phyloP scores from a whole-genome alignment of 2,888 invertebrate genomes.

The Epinotia bilunana region DNA sequence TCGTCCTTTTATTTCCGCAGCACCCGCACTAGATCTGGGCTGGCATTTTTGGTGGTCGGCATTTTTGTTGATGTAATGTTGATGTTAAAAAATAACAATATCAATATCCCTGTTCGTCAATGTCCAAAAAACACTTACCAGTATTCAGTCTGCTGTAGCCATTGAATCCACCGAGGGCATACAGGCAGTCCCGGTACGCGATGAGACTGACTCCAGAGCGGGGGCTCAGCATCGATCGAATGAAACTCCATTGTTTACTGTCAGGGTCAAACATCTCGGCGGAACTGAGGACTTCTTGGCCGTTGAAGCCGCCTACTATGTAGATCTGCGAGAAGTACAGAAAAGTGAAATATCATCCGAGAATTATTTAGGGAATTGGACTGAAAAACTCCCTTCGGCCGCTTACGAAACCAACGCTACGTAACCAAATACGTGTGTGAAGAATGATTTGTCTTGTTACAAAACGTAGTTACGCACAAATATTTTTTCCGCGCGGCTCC shows the following conservation, averaged over 20 bases:
- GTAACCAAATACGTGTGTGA: too few relatives aligned
- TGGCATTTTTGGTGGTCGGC: too few relatives aligned
- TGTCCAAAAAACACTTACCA: conserved; percentile 70
- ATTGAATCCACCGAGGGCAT: conserved; percentile 93
- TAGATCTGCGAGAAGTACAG: conserved; percentile 82
- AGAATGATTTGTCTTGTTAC: too few relatives aligned
- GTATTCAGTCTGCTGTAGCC: conserved; percentile 88
- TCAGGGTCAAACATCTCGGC: conserved; percentile 90
- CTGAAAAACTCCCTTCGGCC: too few relatives aligned
- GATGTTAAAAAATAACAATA: too few relatives aligned
- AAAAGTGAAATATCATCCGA: neutral
- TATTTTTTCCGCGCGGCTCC: too few relatives aligned
- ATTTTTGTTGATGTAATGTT: too few relatives aligned
- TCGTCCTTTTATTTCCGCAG: too few relatives aligned
- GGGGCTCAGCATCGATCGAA: conserved; percentile 88
- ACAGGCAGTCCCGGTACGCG: conserved; percentile 87
- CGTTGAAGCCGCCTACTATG: conserved; percentile 92
- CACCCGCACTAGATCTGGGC: too few relatives aligned
- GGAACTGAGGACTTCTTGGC: conserved; percentile 89
- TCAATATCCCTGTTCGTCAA: neutral
- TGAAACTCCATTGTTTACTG: conserved; percentile 89
- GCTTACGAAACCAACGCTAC: too few relatives aligned
- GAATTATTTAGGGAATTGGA: too few relatives aligned
- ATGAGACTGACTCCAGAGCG: conserved; percentile 91
- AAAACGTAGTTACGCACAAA: too few relatives aligned